phyloP scores from a whole-genome alignment of 2,888 invertebrate genomes.

The Microctonus brassicae region DNA sequence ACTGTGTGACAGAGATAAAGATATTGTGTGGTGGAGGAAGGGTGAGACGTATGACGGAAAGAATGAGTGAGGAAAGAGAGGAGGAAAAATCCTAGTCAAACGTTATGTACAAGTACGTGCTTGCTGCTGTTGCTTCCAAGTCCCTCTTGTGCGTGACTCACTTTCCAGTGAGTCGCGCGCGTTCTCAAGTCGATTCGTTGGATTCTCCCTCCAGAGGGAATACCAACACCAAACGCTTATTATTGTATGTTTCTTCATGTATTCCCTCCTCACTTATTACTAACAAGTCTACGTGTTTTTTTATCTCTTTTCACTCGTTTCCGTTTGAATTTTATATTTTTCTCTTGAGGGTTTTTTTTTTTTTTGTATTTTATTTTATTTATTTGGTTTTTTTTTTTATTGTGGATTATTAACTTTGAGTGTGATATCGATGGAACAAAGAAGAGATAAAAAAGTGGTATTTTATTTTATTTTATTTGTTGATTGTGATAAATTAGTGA shows the following conservation, averaged over 20 bases:
- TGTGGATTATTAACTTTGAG: too few relatives aligned
- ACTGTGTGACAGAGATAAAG: too few relatives aligned
- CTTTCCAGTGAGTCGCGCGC: constrained; percentile 48
- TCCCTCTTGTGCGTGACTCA: constrained; percentile 59
- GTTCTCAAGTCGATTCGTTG: constrained; percentile 46
- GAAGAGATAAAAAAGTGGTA: too few relatives aligned
- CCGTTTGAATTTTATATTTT: not conserved
- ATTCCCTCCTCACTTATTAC: not conserved
- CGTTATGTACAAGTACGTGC: constrained; percentile 28
- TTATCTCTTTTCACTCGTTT: not conserved
- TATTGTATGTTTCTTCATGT: constrained; percentile 31
- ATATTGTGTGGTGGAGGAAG: constrained; percentile 32
- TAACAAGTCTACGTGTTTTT: not conserved
- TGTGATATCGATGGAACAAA: too few relatives aligned
- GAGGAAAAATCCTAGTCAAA: constrained; percentile 38
- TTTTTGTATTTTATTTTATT: not conserved
- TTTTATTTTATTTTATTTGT: too few relatives aligned
- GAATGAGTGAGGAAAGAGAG: constrained; percentile 9
- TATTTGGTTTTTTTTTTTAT: not conserved
- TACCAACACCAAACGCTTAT: constrained; percentile 52
- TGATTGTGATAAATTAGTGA: too few relatives aligned
- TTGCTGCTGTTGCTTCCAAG: constrained; percentile 1
- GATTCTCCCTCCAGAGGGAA: constrained; percentile 62
- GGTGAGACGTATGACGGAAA: constrained; percentile 69
- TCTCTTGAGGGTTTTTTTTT: too few relatives aligned